A percentile compares a stretch with the other conserved stretches of the same genome.
These are phyloP conservation scores for Thaumetopoea pityocampa DNA, from an alignment of 1,140 invertebrate genomes.

Conservation along the genomic window DNA sequence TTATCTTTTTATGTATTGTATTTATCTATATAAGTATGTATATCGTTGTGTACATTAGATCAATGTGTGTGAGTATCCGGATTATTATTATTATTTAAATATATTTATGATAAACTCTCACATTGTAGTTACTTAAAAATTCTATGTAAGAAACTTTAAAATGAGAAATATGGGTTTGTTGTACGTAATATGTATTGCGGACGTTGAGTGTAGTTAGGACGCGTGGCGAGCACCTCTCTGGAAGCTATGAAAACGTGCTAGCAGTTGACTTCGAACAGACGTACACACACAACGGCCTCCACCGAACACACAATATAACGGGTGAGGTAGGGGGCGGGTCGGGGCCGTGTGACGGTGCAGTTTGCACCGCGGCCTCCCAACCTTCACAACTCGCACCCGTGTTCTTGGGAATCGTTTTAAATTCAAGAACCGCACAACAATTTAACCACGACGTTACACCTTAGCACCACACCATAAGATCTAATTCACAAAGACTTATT, in stretches of 20 bases:
- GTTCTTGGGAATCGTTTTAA: conserved; percentile 75
- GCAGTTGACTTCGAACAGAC: conserved; percentile 59
- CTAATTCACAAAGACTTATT: conserved; percentile 37
- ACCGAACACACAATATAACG: conserved; percentile 51
- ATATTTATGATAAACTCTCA: no score
- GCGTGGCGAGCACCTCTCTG: conserved; percentile 37
- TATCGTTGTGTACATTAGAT: no score
- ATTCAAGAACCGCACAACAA: conserved; percentile 68
- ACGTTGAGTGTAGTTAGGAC: conserved; percentile 29
- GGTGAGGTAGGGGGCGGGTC: conserved; percentile 32
- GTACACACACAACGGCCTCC: conserved; percentile 38
- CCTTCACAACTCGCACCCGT: conserved; percentile 71
- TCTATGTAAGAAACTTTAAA: conserved; percentile 35
- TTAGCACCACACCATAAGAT: conserved; percentile 35
- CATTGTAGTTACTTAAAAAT: no score
- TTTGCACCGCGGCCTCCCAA: conserved; percentile 71
- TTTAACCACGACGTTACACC: conserved; percentile 42
- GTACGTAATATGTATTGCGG: conserved; percentile 47
- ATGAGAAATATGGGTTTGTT: conserved; percentile 41
- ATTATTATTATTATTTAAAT: no score
- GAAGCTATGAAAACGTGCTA: conserved; percentile 49
- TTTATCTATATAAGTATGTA: no score
- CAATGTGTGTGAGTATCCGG: no score
- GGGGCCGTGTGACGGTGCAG: conserved; percentile 63
- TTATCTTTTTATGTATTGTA: no score